phyloP scores from a whole-genome alignment of 1,140 invertebrate genomes.

The Tetramorium parvispinum region DNA sequence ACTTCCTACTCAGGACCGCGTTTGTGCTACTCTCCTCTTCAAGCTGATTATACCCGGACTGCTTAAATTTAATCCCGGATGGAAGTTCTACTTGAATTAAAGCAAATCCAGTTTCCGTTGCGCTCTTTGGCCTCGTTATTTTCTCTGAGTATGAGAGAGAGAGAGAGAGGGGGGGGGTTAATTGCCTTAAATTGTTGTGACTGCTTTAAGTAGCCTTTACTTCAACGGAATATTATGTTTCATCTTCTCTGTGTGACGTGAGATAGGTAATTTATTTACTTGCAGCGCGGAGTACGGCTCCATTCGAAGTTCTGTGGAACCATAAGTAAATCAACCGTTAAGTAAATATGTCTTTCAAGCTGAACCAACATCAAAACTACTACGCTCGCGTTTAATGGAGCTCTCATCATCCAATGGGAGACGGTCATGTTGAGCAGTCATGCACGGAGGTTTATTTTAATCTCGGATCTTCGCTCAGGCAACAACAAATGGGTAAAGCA shows the following conservation, averaged over 20 bases:
- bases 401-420: background rate
- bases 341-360: slow-evolving; percentile 36
- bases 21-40: background rate
- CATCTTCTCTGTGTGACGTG: slow-evolving; percentile 23
- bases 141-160: background rate
- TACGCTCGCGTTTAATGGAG: background rate
- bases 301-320: slow-evolving; percentile 32
- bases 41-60: slow-evolving; percentile 20
- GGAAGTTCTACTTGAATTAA: slow-evolving; percentile 50
- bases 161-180: background rate
- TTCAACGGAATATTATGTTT: slow-evolving; percentile 46
- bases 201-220: slow-evolving; percentile 33
- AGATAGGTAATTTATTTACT: slow-evolving; percentile 47
- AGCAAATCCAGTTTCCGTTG: slow-evolving; percentile 43
- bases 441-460: background rate
- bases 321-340: slow-evolving; percentile 51
- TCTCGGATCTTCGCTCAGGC: background rate
- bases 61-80: slow-evolving; percentile 47
- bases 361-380: slow-evolving; percentile 23
- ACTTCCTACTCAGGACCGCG: background rate
- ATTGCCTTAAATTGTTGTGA: slow-evolving; percentile 44
- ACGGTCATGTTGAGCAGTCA: background rate
- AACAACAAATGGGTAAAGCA: slow-evolving; percentile 1
- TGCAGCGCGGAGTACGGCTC: background rate
- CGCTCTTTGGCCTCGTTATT: slow-evolving; percentile 32